Base-by-base conservation (phyloP, 2,888 invertebrate species). In the Linyphia triangularis region DNA sequence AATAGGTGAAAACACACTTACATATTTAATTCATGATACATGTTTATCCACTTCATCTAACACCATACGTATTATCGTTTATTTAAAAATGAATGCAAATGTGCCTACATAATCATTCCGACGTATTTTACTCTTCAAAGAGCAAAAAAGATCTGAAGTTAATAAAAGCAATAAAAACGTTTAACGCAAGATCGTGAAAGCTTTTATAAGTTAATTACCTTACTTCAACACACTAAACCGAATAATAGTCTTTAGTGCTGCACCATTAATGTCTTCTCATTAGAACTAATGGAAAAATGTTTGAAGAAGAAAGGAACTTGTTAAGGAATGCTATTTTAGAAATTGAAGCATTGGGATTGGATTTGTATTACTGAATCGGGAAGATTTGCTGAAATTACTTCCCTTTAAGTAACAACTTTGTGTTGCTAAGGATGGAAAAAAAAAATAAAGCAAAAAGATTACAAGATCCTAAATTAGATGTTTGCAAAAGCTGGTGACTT, bases 231-330 rank as follows among this genome's bases (percentile, higher is more conserved):
- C 59, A 72, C 82, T 72, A 79, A 81, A 40, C 61, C 61, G 59
- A 82, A 63, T 82, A 82, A 72, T 63, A 82, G 82, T 59, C 82
- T 82, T 82, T 82, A 61, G 72, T 22, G 40, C 61, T 57, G 26
- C 37, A 63, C 82, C 82, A 82, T 82, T 82, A 82, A 82, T 72
- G 82, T 40, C 33, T 30, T n/a, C 70, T 82, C 82, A 82, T 82
- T 82, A 82, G 28, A 40, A 40, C 24, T 82, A 82, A 82, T 82
- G 82, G 82, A 43, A 22, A 59, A 82, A 82, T 30, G 72, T 59
- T 24, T 43, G 33, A 43, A 61, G 30, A 67, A 59, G 37, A 19
- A 81, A 81, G 59, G 51, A 40, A 51, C 79, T 30, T 79, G 77
- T 79, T 51, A 70, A 81, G 59, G 69, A 59, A 57, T 59, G 69